Conservation (phyloP, 92 coral and sea anemone species). For the Epizoanthus stellaris region DNA sequence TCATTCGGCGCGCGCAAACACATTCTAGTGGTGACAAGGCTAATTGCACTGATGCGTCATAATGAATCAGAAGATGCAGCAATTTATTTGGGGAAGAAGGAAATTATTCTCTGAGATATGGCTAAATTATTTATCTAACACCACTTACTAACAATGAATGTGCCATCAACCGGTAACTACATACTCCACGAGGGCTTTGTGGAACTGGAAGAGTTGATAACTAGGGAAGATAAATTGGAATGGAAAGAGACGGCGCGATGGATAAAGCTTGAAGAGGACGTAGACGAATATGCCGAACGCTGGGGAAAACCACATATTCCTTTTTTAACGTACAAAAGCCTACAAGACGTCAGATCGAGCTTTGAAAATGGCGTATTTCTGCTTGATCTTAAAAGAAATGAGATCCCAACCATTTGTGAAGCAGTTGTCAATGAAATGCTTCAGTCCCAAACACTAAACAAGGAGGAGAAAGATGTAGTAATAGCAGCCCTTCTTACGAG, state of each 20-base stretch:
- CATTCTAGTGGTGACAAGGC: neutral
- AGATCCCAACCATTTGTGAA: slow-evolving; percentile 75
- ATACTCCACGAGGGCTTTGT: slow-evolving; percentile 87
- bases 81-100: neutral
- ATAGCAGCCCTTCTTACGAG: slow-evolving; percentile 76
- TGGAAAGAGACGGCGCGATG: slow-evolving; percentile 99
- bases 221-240: slow-evolving; percentile 65
- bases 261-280: slow-evolving; percentile 97
- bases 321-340: slow-evolving; percentile 77
- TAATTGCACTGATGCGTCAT: slow-evolving; percentile 28
- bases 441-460: slow-evolving; percentile 47
- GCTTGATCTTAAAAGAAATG: slow-evolving; percentile 69
- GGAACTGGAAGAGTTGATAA: slow-evolving; percentile 89
- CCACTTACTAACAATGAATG: neutral
- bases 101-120: neutral
- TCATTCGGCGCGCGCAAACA: slow-evolving; percentile 19
- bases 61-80: neutral
- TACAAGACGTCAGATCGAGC: slow-evolving; percentile 72
- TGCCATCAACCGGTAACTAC: neutral
- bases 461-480: slow-evolving; percentile 70
- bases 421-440: slow-evolving; percentile 70
- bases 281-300: slow-evolving; percentile 90
- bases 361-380: slow-evolving; percentile 76
- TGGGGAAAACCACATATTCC: slow-evolving; percentile 99
- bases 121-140: neutral